A percentile compares a stretch with the other conserved stretches of the same genome.
phyloP scores from a whole-genome alignment of 2,797 vertebrate genomes.

The Astyanax mexicanus region DNA sequence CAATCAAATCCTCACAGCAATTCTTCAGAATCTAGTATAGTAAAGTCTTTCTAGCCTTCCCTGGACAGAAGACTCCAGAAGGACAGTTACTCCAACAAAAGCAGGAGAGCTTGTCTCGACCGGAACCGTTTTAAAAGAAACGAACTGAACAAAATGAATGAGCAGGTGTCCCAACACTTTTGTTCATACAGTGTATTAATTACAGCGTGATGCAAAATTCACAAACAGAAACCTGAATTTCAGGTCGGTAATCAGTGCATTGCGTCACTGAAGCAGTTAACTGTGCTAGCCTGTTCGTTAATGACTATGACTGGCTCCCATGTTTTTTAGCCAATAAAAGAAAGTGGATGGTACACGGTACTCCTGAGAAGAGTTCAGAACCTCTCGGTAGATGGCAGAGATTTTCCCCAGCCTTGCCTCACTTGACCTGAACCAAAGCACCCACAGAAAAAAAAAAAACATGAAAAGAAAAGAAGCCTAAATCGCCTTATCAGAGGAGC shows the following conservation, averaged over 20 bases:
- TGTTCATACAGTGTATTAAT: too few species aligned
- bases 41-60: too few species aligned
- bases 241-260: neutral
- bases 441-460: constrained; percentile 19
- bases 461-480: constrained; percentile 50
- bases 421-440: constrained; percentile 55
- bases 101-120: too few species aligned
- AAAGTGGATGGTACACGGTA: neutral
- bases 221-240: constrained; percentile 12
- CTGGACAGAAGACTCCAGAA: too few species aligned
- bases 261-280: neutral
- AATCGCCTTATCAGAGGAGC: constrained; percentile 54
- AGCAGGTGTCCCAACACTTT: too few species aligned
- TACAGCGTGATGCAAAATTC: neutral
- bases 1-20: too few species aligned
- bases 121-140: too few species aligned
- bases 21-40: too few species aligned
- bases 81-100: too few species aligned
- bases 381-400: too few species aligned
- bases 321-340: neutral
- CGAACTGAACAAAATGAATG: too few species aligned
- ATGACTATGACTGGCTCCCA: neutral
- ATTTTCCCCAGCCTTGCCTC: constrained; percentile 29
- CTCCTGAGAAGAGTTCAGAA: neutral
- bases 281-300: neutral